Percentiles rank a stretch among this genome's conserved stretches.
Conservation (phyloP, 2,888 invertebrate species). For the Dinocampus coccinellae region DNA sequence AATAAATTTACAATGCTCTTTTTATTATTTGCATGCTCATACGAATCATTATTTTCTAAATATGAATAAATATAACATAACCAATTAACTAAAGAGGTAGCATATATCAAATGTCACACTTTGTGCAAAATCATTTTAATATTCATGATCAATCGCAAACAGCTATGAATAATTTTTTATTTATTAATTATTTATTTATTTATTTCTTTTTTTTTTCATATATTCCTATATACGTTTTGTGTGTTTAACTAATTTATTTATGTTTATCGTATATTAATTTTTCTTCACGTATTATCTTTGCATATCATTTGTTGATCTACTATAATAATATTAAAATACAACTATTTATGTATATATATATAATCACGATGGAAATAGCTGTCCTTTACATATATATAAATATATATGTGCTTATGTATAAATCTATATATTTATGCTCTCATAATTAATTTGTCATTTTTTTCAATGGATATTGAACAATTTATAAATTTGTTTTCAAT, state of each 20-base stretch:
- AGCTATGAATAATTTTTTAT: slow-evolving; percentile 43
- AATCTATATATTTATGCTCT: neutral
- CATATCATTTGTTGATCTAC: no score
- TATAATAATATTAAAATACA: slow-evolving; percentile 54
- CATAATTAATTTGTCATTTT: neutral
- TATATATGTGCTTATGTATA: neutral
- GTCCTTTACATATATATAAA: slow-evolving; percentile 33
- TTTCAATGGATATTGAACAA: no score
- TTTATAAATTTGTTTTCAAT: no score
- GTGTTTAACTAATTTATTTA: slow-evolving; percentile 42
- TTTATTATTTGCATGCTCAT: slow-evolving; percentile 49
- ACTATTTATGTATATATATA: slow-evolving; percentile 55
- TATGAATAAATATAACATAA: slow-evolving; percentile 34
- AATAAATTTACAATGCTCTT: slow-evolving; percentile 50
- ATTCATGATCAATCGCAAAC: slow-evolving; percentile 38
- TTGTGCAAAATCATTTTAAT: slow-evolving; percentile 44
- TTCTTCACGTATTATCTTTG: slow-evolving; percentile 48
- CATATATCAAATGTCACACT: slow-evolving; percentile 47
- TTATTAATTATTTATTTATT: no score
- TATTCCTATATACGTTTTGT: neutral
- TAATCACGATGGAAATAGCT: slow-evolving; percentile 51
- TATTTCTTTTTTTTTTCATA: slow-evolving; percentile 15
- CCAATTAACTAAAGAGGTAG: slow-evolving; percentile 25
- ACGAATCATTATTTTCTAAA: slow-evolving; percentile 43
- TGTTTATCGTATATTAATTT: slow-evolving; percentile 39